Conservation (phyloP, 2,888 invertebrate species). For the Xylocampa areola region DNA sequence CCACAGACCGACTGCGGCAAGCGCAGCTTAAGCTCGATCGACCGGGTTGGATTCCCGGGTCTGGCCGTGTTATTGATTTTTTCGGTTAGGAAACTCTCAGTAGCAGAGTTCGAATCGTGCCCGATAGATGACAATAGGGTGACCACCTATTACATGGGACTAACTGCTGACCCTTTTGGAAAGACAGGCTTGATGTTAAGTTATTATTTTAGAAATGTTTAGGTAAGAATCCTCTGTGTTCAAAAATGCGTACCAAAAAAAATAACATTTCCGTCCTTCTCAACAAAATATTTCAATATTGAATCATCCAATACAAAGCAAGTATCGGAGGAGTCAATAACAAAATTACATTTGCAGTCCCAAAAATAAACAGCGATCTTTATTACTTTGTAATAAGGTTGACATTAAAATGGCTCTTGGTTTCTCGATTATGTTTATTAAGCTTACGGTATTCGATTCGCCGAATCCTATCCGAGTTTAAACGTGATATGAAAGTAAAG, state of each 20-base stretch:
- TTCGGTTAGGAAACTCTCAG: too few relatives aligned
- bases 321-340: conserved; percentile 13
- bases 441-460: conserved; percentile 48
- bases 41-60: too few relatives aligned
- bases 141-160: too few relatives aligned
- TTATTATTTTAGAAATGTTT: too few relatives aligned
- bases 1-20: too few relatives aligned
- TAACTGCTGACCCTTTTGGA: too few relatives aligned
- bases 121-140: too few relatives aligned
- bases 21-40: too few relatives aligned
- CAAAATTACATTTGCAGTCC: conserved; percentile 9
- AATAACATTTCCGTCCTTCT: conserved; percentile 35
- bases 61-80: too few relatives aligned
- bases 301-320: conserved; percentile 47
- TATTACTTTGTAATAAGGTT: neutral
- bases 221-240: too few relatives aligned
- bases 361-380: neutral
- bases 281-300: conserved; percentile 48
- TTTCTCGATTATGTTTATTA: conserved; percentile 16
- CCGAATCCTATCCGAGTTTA: conserved; percentile 52
- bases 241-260: neutral
- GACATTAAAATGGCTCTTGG: conserved; percentile 12
- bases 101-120: too few relatives aligned
- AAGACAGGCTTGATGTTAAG: too few relatives aligned
- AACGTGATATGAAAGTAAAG: conserved; percentile 52